Base-by-base conservation (phyloP, 2,113 vertebrate genomes). In the Dicentrarchus labrax region DNA sequence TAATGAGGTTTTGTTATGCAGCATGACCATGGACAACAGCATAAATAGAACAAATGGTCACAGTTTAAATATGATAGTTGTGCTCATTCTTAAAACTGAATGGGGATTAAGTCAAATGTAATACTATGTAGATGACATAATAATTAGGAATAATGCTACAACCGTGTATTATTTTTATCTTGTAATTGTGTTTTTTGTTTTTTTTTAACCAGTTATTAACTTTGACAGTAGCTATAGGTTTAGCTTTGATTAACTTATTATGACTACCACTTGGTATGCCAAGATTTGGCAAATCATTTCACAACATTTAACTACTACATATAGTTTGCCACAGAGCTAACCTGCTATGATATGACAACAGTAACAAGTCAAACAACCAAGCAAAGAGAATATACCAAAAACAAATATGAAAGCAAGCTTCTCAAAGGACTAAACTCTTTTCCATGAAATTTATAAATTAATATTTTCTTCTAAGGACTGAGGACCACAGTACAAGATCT, bases 1-100 rank as follows among this genome's bases (percentile, higher is more conserved):
- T 87, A 78, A 91, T 75, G 64, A 85, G 72, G 43, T 82, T 90
- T 80, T 82, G 79, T 86, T 72, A 72, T 61, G 70, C 65, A 54
- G 72, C 77, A 21, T 75, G 81, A 80, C 86, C 4, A 0, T 60
- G 47, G 80, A 88, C 71, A 81, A 84, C 61, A 64, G 47, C 53
- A 56, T 47, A 82, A 78, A 67, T 57, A 51, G 36, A 72, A 77
- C 73, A 83, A 83, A 82, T 81, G 38, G 36, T 64, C 78, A 47
- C 78, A 74, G 66, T 90, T 84, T 83, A 86, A 86, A 81, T 53
- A n/a, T 48, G 22, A 74, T 71, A 80, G 82, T 74, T 64, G 38
- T 66, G 17, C 50, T 72, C 50, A 60, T 83, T 75, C 64, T 78
- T 36, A 56, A 54, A 84, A 70, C 4, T 45, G 13, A 65, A 62